Conservation (phyloP, 2,888 invertebrate genomes). For the Poecilobothrus nobilitatus region DNA sequence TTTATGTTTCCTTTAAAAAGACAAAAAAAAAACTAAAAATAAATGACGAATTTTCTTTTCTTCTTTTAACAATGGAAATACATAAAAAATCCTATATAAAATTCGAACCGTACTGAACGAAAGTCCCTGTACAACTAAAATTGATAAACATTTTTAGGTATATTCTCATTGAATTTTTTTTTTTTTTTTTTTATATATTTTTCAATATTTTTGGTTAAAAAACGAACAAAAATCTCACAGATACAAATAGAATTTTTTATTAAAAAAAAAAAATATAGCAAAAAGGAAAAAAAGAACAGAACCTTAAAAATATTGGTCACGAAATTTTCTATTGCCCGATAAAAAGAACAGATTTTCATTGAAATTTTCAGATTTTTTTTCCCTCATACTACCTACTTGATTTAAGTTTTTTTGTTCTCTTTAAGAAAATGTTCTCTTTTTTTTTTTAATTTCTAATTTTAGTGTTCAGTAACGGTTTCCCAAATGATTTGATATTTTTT, state of each 20-base stretch:
- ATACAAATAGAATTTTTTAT: background rate
- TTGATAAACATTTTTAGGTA: background rate
- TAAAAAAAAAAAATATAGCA: background rate
- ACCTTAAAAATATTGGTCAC: background rate
- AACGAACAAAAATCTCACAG: background rate
- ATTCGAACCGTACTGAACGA: background rate
- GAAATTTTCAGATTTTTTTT: background rate
- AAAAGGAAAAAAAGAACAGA: background rate
- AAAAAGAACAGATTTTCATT: background rate
- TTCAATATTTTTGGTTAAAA: no score
- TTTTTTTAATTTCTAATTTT: no score
- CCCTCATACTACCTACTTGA: background rate
- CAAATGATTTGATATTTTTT: no score
- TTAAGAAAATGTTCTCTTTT: no score
- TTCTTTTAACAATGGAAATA: background rate
- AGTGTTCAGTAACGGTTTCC: no score
- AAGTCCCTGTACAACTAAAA: background rate
- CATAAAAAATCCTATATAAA: background rate
- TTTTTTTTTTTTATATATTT: no score
- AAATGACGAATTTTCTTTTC: constrained; percentile 1
- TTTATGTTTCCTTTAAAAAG: no score
- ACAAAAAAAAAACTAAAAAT: no score
- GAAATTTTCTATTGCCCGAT: constrained; percentile 1
- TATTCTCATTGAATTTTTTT: background rate
- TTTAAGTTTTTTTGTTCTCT: background rate